Conservation (phyloP, 2,797 vertebrate genomes). For the Sternotherus odoratus region DNA sequence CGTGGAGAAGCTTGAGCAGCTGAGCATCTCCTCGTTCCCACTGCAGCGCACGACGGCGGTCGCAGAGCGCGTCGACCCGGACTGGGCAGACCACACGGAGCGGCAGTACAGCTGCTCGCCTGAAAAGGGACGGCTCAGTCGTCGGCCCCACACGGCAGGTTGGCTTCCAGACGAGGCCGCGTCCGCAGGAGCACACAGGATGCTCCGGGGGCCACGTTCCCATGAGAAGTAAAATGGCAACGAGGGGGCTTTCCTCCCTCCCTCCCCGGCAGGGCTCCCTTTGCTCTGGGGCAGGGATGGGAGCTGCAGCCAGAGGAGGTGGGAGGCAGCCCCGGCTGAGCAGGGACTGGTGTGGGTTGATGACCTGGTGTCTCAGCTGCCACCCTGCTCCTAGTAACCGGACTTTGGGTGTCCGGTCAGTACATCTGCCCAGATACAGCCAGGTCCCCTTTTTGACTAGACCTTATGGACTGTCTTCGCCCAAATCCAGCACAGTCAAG, state of each 20-base stretch:
- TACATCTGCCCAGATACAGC: too few species aligned
- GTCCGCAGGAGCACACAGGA: neutral
- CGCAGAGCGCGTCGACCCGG: conserved; percentile 65
- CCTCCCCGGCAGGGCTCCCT: too few species aligned
- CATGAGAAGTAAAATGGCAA: neutral
- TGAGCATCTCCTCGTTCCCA: conserved; percentile 86
- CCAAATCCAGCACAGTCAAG: neutral
- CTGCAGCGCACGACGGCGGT: conserved; percentile 77
- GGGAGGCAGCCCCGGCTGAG: too few species aligned
- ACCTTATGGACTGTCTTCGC: neutral
- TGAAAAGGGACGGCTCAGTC: conserved; percentile 15
- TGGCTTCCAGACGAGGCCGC: neutral
- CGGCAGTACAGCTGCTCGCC: conserved; percentile 86
- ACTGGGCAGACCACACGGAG: conserved; percentile 89
- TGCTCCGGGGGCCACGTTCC: neutral
- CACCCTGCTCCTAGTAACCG: too few species aligned
- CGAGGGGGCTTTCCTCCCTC: neutral
- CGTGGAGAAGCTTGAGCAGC: conserved; percentile 87
- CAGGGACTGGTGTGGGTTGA: too few species aligned
- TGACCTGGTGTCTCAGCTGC: too few species aligned
- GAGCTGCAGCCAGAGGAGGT: too few species aligned
- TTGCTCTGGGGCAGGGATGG: too few species aligned
- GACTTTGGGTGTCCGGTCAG: too few species aligned
- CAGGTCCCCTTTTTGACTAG: too few species aligned
- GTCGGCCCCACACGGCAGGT: neutral